Base-by-base conservation (phyloP, 1,140 invertebrate genomes). In the Eufriesea mexicana region DNA sequence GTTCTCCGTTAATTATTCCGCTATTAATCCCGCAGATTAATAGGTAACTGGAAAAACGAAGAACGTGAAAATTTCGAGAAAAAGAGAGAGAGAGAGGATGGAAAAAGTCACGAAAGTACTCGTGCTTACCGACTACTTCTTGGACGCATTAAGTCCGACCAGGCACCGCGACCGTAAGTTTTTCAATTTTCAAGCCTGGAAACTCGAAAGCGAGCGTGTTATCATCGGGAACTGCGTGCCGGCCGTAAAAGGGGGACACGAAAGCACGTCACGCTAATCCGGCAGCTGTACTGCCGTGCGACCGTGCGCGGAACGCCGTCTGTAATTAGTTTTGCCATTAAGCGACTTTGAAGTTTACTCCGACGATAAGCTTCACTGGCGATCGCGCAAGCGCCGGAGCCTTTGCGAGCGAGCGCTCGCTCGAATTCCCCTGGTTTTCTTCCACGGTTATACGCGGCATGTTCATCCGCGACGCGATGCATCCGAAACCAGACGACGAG, bases 271-370 rank as follows among this genome's bases (percentile, higher is more conserved):
- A 91, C 89, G 90, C 90, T 89, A 92, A 92, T 92, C 89, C 72
- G 25, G 66, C 73, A 86, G 70, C 83, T 79, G 84, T 79, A 81
- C 77, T 79, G 61, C 4, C 62, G 57, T 57, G 81, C 83, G 70
- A 84, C 57, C 70, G 87, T 74, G 66, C 73, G 67, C 67, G 51
- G 68, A 87, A 89, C 91, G 86, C 84, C 64, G 84, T 86, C 86
- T 86, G 84, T 93, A 92, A 93, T 93, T 92, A 92, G 90, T 90
- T 87, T 87, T 83, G 86, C 89, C 86, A 88, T 91, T 90, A 92
- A 90, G 91, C 84, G 86, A 90, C 90, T 91, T 89, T 72, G 87
- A 91, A 91, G 89, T 91, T 91, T 89, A 74, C 76, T 74, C 70
- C 54, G 68, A 64, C 84, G 92, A 92, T 92, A 91, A 92, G 86